phyloP scores from a whole-genome alignment of 92 coral and sea anemone species.

The Micromussa lordhowensis region DNA sequence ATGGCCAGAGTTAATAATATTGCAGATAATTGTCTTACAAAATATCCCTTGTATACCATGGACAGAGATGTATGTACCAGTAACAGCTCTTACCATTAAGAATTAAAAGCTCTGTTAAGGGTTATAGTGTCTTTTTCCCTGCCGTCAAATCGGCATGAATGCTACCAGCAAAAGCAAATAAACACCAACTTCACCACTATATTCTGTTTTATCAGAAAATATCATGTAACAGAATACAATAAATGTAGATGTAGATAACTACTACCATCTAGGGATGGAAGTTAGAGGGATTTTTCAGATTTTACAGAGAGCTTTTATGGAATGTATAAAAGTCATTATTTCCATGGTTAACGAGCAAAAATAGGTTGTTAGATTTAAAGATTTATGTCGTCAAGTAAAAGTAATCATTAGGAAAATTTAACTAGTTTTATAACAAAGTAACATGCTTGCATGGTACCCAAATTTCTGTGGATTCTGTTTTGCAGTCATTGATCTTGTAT shows the following conservation, averaged over 20 bases:
- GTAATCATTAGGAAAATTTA: not conserved
- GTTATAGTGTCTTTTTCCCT: no score
- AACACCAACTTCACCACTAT: not conserved
- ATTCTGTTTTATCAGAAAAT: no score
- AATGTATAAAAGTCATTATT: not conserved
- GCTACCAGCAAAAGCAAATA: not conserved
- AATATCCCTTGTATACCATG: not conserved
- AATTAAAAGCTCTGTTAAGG: not conserved
- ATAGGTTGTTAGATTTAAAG: not conserved
- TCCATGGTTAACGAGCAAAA: not conserved
- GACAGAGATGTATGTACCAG: no score
- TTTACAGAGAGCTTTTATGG: not conserved
- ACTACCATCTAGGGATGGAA: not conserved
- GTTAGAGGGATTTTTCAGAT: not conserved
- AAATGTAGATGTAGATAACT: no score
- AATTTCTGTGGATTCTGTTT: not conserved
- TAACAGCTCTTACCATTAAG: not conserved
- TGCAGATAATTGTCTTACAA: not conserved
- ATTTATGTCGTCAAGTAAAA: not conserved
- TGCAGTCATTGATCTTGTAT: not conserved
- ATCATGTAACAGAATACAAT: no score
- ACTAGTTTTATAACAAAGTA: not conserved
- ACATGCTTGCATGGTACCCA: not conserved
- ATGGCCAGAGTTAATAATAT: not conserved
- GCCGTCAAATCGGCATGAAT: not conserved